Base-by-base conservation (phyloP, 2,888 invertebrate species). In the Leptinotarsa rubiginosa region DNA sequence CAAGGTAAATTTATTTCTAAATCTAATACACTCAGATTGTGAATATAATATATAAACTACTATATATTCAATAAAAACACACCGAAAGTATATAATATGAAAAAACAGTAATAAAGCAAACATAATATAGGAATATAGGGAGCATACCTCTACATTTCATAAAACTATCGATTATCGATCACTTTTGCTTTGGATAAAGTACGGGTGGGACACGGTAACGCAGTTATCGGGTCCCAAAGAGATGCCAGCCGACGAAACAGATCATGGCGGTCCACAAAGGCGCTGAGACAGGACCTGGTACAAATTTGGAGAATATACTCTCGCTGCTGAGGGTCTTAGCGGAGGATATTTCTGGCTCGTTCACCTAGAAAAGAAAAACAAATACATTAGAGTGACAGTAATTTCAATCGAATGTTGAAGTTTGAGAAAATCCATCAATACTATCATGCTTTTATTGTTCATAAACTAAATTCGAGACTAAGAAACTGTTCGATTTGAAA, bases 191-290 rank as follows among this genome's bases (percentile, higher is more conserved):
- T 87, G 86, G 87, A 84, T 85, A 84, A 85, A 83, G 82, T 84
- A 81, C 81, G 79, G 77, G 70, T 75, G 67, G 73, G 65, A 65
- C 72, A 54, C 71, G 77, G 74, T 76, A 75, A 79, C 75, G 78
- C 79, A 86, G 89, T 91, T 92, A 83, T 80, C 81, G 83, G 25
- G 77, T 81, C 87, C 89, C 90, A 78, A 92, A 89, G 64, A 92
- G 86, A 81, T 90, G 91, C 92, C 92, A 92, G 15, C 92, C 92
- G 4, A 92, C 88, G 85, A 92, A 88, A 83, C 92, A 89, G 71
- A 92, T 88, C 47, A 92, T 90, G 4, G 92, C 92, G 3, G 92
- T 92, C 87, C 92, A 91, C 56, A 83, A 65, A 13, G 83, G 81
- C 62, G 82, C 81, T 10, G 83, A 81, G 41, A 80, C 59, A 59